A percentile compares a stretch with the other conserved stretches of the same genome.
Conservation (phyloP, 2,797 vertebrate species). For the Brachyalestes nurse region DNA sequence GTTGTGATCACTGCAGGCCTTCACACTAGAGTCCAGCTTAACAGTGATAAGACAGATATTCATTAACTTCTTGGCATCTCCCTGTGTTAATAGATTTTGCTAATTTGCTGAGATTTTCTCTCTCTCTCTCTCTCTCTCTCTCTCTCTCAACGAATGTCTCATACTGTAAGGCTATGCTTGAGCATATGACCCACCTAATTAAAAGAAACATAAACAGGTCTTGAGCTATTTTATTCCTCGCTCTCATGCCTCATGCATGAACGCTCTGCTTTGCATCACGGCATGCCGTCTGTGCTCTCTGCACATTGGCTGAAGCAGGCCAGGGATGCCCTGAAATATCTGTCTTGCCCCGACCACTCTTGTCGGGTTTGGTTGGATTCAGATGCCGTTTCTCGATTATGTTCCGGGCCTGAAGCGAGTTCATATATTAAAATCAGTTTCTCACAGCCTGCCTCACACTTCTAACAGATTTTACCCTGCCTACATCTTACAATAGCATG, state of each 20-base stretch:
- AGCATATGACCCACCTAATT: conserved; percentile 42
- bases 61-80: neutral
- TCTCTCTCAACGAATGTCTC: neutral
- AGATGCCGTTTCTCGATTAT: no score
- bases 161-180: conserved; percentile 12
- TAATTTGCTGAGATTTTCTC: conserved; percentile 41
- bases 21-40: no score
- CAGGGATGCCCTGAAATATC: no score
- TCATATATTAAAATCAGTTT: no score
- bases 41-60: no score
- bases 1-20: no score
- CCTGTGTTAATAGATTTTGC: conserved; percentile 48
- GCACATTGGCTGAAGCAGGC: neutral
- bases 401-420: no score
- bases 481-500: no score
- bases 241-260: conserved; percentile 15
- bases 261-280: conserved; percentile 28
- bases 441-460: no score
- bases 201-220: conserved; percentile 43
- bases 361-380: no score
- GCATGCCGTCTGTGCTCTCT: neutral
- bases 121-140: neutral
- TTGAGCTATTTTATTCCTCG: neutral
- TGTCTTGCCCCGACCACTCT: no score
- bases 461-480: no score